phyloP scores from a whole-genome alignment of 2,113 vertebrate species.

The Dicaeum eximium region DNA sequence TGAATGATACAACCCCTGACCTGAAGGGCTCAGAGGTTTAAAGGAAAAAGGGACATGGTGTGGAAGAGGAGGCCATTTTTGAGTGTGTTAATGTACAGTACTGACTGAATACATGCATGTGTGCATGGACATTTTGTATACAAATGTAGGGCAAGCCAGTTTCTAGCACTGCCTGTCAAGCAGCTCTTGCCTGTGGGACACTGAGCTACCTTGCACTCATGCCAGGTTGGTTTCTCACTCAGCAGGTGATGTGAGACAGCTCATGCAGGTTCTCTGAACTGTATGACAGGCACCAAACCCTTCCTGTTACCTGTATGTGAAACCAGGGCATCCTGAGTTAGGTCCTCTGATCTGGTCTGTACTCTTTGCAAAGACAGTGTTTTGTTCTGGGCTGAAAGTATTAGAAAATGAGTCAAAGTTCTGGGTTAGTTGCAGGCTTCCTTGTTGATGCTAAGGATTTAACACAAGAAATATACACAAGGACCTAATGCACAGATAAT shows the following conservation, averaged over 20 bases:
- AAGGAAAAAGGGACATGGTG: neutral
- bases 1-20: neutral
- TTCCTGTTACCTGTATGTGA: neutral
- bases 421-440: neutral
- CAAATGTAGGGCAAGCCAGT: neutral
- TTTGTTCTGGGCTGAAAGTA: neutral
- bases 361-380: rapidly evolving
- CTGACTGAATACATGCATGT: neutral
- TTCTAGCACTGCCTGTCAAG: neutral
- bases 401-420: neutral
- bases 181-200: rapidly evolving
- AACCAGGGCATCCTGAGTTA: neutral
- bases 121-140: neutral
- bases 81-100: neutral
- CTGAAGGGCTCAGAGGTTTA: neutral
- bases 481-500: neutral
- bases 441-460: neutral
- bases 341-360: neutral
- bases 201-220: neutral
- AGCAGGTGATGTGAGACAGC: neutral
- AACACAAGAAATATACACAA: neutral
- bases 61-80: neutral
- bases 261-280: neutral
- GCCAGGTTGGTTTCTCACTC: neutral
- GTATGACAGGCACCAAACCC: neutral